Evolutionary conservation across 2,113 vertebrate genomes (phyloP).

Genomic region (Pipra filicauda): DNA sequence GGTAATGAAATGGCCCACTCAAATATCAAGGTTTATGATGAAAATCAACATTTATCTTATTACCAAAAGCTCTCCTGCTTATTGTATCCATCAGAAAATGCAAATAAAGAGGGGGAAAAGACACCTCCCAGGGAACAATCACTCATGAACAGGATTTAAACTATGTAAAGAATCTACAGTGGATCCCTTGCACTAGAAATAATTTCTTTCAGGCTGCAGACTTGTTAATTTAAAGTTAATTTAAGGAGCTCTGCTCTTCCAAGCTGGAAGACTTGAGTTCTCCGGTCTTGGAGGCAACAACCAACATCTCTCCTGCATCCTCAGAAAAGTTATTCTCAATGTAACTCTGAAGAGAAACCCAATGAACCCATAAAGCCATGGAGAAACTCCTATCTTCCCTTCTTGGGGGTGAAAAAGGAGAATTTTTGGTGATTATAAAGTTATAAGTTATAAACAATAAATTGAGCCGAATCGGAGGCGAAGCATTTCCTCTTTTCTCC

Average conservation of each 20-base stretch:
- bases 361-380: background rate
- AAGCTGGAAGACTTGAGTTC: background rate
- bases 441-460: background rate
- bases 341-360: background rate
- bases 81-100: background rate
- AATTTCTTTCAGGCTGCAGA: background rate
- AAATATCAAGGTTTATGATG: background rate
- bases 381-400: background rate
- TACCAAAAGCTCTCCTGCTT: slow-evolving; percentile 10
- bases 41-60: background rate
- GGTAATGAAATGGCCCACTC: background rate
- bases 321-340: background rate
- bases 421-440: background rate
- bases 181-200: background rate
- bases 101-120: background rate
- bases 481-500: background rate
- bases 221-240: background rate
- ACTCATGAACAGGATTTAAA: rapidly evolving
- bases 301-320: background rate
- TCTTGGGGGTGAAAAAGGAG: background rate
- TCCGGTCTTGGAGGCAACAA: background rate
- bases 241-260: background rate
- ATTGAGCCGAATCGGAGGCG: background rate
- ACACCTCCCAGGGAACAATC: background rate
- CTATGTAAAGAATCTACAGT: rapidly evolving